Evolutionary conservation across 2,113 vertebrate genomes (phyloP).

Genomic region (Malurus alboscapulatus): DNA sequence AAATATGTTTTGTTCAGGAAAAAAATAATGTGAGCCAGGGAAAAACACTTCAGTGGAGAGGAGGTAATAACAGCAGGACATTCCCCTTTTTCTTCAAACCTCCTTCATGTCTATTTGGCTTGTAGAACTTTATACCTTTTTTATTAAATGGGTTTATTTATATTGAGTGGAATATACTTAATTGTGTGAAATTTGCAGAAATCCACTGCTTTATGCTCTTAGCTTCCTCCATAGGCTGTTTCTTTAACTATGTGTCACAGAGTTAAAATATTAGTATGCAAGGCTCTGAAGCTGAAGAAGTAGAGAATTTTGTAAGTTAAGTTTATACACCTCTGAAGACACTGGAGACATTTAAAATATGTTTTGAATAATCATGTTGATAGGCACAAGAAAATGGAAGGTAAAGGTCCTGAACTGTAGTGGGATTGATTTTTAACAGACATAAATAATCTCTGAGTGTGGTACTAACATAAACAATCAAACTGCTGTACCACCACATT

Average conservation of each 20-base stretch:
- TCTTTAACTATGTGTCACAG: background rate
- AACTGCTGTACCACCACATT: accelerated
- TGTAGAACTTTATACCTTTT: background rate
- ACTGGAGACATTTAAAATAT: background rate
- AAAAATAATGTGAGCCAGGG: background rate
- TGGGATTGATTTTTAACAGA: background rate
- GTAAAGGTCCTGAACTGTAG: background rate
- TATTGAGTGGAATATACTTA: accelerated
- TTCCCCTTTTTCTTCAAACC: background rate
- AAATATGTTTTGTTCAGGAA: background rate
- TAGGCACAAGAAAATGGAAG: background rate
- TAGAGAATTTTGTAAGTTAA: background rate
- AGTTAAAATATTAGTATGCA: background rate
- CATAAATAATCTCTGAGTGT: background rate
- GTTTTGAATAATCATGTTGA: background rate
- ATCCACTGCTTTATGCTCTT: background rate
- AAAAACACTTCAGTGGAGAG: background rate
- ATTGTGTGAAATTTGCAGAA: background rate
- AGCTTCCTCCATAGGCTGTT: background rate
- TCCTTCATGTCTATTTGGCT: background rate
- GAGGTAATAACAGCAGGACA: background rate
- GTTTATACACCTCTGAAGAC: background rate
- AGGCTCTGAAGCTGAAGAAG: background rate
- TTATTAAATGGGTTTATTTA: background rate
- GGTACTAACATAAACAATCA: background rate